Percentiles rank a stretch among this genome's conserved stretches.
phyloP scores from a whole-genome alignment of 2,888 invertebrate genomes.

The Tinea semifulvella region DNA sequence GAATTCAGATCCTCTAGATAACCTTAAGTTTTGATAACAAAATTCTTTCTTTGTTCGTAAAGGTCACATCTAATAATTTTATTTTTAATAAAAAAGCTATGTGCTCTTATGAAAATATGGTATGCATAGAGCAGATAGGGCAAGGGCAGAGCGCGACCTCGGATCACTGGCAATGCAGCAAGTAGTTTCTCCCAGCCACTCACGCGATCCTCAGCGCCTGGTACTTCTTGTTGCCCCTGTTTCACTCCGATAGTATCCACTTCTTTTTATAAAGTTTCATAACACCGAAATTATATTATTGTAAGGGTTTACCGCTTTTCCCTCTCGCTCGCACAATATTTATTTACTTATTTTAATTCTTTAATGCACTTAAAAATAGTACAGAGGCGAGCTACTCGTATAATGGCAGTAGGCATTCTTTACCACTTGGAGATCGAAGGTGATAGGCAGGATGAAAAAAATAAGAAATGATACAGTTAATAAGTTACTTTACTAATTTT shows the following conservation, averaged over 20 bases:
- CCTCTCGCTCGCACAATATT: no score
- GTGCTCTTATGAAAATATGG: conserved; percentile 3
- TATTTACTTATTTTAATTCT: no score
- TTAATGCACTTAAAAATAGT: no score
- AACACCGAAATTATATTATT: no score
- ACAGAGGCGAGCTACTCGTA: no score
- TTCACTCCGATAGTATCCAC: neutral
- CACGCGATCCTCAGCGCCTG: conserved; percentile 12
- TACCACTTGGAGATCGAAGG: no score
- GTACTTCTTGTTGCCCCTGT: conserved; percentile 8
- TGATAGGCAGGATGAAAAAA: no score
- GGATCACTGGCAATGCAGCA: neutral
- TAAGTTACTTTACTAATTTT: no score
- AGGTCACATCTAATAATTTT: conserved; percentile 7
- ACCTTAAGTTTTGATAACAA: conserved; percentile 11
- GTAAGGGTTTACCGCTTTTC: no score
- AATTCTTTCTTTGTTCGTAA: conserved; percentile 9
- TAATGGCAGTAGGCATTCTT: no score
- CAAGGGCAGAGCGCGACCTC: conserved; percentile 9
- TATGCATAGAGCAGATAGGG: neutral
- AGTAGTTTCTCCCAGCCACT: neutral
- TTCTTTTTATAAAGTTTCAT: conserved; percentile 1
- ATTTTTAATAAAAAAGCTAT: neutral
- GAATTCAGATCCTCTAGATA: conserved; percentile 7
- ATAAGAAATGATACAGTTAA: no score